A percentile compares a stretch with the other conserved stretches of the same genome.
Conservation (phyloP, 2,113 vertebrate genomes). For the Noctilio leporinus region DNA sequence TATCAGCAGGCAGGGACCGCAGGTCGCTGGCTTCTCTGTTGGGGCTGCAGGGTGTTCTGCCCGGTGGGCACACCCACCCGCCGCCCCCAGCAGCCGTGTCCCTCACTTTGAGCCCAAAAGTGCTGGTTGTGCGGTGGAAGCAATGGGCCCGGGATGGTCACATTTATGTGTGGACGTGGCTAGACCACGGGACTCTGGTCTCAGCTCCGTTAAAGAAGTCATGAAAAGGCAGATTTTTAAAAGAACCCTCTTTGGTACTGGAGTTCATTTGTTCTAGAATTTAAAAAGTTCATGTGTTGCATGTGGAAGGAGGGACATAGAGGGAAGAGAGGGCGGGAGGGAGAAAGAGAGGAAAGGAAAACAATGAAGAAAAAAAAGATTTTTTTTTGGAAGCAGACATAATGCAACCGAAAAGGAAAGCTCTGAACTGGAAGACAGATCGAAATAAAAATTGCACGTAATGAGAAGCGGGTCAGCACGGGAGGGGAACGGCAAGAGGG, state of each 20-base stretch:
- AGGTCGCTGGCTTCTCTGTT: accelerated
- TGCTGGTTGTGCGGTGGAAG: accelerated
- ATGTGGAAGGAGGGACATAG: background rate
- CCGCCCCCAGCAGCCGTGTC: too few species aligned
- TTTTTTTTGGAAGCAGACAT: background rate
- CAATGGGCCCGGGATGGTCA: too few species aligned
- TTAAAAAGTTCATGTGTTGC: background rate
- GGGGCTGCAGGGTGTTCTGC: accelerated
- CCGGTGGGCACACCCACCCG: too few species aligned
- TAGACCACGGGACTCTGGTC: accelerated
- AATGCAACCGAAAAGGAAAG: background rate
- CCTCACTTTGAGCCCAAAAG: background rate
- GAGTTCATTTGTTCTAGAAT: background rate
- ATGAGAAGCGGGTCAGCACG: background rate
- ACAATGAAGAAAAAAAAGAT: background rate
- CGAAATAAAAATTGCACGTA: background rate
- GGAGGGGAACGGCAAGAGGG: background rate
- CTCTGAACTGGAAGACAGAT: background rate
- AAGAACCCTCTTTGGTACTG: background rate
- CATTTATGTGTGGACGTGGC: background rate
- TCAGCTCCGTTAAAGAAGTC: background rate
- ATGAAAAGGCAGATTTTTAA: background rate
- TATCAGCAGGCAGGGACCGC: accelerated
- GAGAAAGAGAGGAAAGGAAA: background rate
- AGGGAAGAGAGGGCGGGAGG: too few species aligned